These are phyloP conservation scores for Palythoa caribaeorum DNA, from an alignment of 92 coral and sea anemone species.

Conservation along the genomic window DNA sequence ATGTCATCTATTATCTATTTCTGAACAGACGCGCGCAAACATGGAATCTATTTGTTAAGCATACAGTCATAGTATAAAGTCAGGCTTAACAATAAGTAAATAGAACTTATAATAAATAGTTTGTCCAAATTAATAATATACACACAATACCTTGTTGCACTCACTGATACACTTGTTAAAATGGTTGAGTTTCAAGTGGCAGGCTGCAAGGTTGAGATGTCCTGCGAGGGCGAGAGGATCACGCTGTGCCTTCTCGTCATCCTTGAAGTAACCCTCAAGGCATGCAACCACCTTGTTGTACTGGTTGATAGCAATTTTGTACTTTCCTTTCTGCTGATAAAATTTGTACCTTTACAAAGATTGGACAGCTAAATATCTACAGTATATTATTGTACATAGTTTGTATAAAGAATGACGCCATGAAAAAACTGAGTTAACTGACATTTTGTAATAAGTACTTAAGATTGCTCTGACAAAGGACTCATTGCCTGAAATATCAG, in stretches of 20 bases:
- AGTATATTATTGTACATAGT: too few species aligned
- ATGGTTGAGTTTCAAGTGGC: conserved; percentile 84
- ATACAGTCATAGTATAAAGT: too few species aligned
- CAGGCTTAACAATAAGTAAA: not conserved
- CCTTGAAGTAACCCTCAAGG: conserved; percentile 83
- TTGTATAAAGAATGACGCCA: too few species aligned
- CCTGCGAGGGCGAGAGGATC: conserved; percentile 85
- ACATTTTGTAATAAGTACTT: too few species aligned
- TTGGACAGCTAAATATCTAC: too few species aligned
- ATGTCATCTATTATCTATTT: too few species aligned
- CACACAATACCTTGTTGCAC: conserved; percentile 80
- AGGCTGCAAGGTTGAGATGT: conserved; percentile 90
- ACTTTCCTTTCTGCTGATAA: conserved; percentile 76
- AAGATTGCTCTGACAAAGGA: too few species aligned
- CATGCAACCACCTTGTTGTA: conserved; percentile 72
- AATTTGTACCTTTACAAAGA: not conserved
- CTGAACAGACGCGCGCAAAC: too few species aligned
- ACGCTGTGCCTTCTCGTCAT: conserved; percentile 68
- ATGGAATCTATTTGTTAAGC: too few species aligned
- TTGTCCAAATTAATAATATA: not conserved
- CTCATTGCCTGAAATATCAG: too few species aligned
- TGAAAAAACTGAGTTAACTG: too few species aligned
- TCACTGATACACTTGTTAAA: conserved; percentile 85
- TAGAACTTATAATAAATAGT: not conserved
- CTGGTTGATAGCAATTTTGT: conserved; percentile 83